Conservation (phyloP, 2,888 invertebrate genomes). For the Mystacides longicornis region DNA sequence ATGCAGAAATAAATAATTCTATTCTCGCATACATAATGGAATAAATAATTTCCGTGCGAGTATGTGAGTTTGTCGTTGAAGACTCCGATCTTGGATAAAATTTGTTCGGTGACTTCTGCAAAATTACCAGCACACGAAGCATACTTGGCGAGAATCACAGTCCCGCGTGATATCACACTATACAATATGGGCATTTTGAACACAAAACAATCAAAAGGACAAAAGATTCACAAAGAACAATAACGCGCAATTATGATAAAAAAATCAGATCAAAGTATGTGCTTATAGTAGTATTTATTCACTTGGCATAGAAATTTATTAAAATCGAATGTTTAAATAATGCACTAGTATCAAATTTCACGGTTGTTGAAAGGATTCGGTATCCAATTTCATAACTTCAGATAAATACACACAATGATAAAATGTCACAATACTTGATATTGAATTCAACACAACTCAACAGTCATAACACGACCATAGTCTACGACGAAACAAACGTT, state of each 20-base stretch:
- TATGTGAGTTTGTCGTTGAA: conserved; percentile 88
- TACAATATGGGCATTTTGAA: conserved; percentile 79
- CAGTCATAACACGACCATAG: no score
- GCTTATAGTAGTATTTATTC: no score
- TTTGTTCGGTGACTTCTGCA: conserved; percentile 88
- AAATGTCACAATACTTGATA: no score
- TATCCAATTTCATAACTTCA: no score
- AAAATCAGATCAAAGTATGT: conserved; percentile 16
- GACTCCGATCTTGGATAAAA: conserved; percentile 79
- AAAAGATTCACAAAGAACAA: conserved; percentile 8
- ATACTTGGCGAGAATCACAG: conserved; percentile 80
- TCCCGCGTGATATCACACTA: conserved; percentile 81
- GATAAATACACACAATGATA: no score
- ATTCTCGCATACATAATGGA: conserved; percentile 85
- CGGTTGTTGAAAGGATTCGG: no score
- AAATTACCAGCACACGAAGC: conserved; percentile 93
- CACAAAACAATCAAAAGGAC: conserved; percentile 9
- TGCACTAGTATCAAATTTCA: no score
- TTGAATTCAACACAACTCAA: no score
- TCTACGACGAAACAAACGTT: no score
- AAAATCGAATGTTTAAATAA: no score
- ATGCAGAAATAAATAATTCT: conserved; percentile 89
- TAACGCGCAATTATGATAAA: conserved; percentile 2
- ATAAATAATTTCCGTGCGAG: conserved; percentile 86
- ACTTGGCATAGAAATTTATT: no score